These are phyloP conservation scores for Drosophila punjabiensis DNA, from an alignment of 1,140 invertebrate species.

Conservation along the genomic window DNA sequence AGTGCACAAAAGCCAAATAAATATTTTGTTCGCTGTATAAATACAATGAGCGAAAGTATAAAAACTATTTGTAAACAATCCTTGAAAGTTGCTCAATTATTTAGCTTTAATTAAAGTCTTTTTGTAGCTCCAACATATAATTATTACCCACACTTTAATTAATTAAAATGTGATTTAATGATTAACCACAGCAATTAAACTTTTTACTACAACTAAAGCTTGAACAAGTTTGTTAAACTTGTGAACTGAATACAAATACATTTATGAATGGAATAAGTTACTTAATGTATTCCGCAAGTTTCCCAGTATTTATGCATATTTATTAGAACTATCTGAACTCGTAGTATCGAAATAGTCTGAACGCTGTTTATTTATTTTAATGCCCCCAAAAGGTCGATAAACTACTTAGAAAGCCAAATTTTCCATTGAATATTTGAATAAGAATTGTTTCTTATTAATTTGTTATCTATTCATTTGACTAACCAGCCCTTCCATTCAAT, in stretches of 20 bases:
- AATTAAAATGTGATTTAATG: neutral
- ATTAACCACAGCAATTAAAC: neutral
- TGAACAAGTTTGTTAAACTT: constrained; percentile 9
- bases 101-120: neutral
- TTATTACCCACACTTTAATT: neutral
- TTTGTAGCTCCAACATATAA: neutral
- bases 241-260: neutral
- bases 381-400: neutral
- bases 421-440: constrained; percentile 29
- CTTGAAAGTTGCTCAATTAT: constrained; percentile 18
- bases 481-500: constrained; percentile 16
- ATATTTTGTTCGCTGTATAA: neutral
- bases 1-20: constrained; percentile 23
- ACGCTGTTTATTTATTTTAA: neutral
- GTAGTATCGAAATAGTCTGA: neutral
- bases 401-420: constrained; percentile 10
- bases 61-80: constrained; percentile 6
- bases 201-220: neutral
- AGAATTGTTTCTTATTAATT: constrained; percentile 8
- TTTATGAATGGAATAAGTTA: constrained; percentile 10
- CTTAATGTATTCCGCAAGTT: constrained; percentile 6
- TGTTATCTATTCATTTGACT: constrained; percentile 28
- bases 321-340: neutral
- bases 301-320: neutral
- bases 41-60: constrained; percentile 11